Evolutionary conservation across 1,140 invertebrate genomes (phyloP).

Genomic region (Eumeta japonica): DNA sequence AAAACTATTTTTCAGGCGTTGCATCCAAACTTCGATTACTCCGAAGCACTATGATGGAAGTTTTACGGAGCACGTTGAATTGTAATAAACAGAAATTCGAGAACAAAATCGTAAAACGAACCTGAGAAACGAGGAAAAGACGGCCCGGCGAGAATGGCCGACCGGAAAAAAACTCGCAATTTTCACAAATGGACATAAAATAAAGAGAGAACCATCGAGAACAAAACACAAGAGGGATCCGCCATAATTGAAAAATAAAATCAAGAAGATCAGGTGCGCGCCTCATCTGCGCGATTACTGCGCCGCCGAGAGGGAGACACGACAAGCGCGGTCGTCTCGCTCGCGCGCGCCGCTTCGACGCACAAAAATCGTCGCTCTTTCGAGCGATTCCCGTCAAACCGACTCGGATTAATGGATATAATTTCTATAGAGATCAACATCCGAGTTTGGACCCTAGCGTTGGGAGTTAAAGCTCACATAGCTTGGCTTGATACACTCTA

Average conservation of each 20-base stretch:
- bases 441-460: conserved; percentile 19
- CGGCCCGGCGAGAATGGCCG: too few species aligned
- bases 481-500: too few species aligned
- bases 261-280: conserved; percentile 42
- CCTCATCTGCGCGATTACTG: conserved; percentile 35
- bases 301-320: too few species aligned
- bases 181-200: too few species aligned
- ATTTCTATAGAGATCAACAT: conserved; percentile 22
- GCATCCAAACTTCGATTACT: too few species aligned
- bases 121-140: too few species aligned
- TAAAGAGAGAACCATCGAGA: too few species aligned
- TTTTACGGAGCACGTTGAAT: too few species aligned
- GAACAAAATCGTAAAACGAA: not conserved
- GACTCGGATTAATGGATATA: conserved; percentile 48
- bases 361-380: conserved; percentile 18
- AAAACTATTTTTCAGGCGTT: too few species aligned
- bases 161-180: too few species aligned
- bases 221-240: conserved; percentile 5
- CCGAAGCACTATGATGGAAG: too few species aligned
- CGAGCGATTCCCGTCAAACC: conserved; percentile 32
- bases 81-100: too few species aligned
- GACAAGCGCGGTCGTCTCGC: conserved; percentile 23
- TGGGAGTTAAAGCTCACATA: conserved; percentile 20
- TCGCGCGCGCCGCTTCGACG: conserved; percentile 18
- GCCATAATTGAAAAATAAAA: conserved; percentile 48